These are phyloP conservation scores for Drosophila ohnishii DNA, from an alignment of 1,140 invertebrate genomes.

Conservation along the genomic window DNA sequence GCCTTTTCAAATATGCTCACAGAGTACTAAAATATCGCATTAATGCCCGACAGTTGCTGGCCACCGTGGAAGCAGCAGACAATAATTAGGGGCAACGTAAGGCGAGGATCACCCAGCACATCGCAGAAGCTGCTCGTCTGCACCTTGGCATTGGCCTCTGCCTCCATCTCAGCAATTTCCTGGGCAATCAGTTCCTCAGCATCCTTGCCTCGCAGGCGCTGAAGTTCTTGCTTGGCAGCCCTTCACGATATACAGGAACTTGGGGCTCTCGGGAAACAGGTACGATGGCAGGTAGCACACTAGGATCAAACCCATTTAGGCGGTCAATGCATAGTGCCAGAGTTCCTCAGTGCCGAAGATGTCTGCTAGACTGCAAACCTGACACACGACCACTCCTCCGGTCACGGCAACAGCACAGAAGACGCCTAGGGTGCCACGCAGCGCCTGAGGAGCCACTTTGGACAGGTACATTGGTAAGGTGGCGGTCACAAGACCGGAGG, in stretches of 20 bases:
- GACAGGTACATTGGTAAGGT: constrained; percentile 93
- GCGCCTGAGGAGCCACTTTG: constrained; percentile 89
- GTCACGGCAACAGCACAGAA: constrained; percentile 93
- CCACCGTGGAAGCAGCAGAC: constrained; percentile 90
- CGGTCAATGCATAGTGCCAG: constrained; percentile 89
- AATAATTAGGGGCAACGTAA: constrained; percentile 88
- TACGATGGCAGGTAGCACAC: constrained; percentile 86
- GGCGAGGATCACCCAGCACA: constrained; percentile 84
- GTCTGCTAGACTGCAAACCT: constrained; percentile 84
- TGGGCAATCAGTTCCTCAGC: constrained; percentile 82
- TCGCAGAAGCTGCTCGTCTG: constrained; percentile 84
- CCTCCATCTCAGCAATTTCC: constrained; percentile 83
- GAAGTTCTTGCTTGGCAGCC: constrained; percentile 84
- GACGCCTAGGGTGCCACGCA: constrained; percentile 91
- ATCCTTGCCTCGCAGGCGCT: constrained; percentile 57
- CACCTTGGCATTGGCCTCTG: constrained; percentile 73
- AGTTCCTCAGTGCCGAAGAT: constrained; percentile 84
- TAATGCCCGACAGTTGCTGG: constrained; percentile 94
- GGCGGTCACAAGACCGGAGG: constrained; percentile 89
- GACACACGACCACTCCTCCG: constrained; percentile 90
- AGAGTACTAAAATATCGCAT: constrained; percentile 92
- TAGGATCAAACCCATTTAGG: constrained; percentile 86
- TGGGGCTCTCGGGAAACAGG: constrained; percentile 92
- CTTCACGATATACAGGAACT: constrained; percentile 90
- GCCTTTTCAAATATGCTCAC: constrained; percentile 87